Base-by-base conservation (phyloP, 2,797 vertebrate species). In the Astyanax mexicanus region DNA sequence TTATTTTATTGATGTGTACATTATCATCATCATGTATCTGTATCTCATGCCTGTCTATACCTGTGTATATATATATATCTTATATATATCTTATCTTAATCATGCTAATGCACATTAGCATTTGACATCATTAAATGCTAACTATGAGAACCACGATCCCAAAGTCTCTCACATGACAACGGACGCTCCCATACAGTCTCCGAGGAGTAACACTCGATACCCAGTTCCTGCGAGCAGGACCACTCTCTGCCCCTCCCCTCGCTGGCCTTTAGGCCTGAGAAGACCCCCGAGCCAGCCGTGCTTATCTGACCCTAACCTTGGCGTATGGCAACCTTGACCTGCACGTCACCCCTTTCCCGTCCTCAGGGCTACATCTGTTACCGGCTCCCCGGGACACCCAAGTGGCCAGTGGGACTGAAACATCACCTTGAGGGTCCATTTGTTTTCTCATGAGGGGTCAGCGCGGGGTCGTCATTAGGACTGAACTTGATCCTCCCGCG, bases 271-370 rank as follows among this genome's bases (percentile, higher is more conserved):
- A 91, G 92, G 90, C 89, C 90, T 86, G 89, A 81, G 90, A 88
- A 87, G 89, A 91, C 89, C 80, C 89, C 83, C 57, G 72, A 92
- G 90, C 87, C 91, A 92, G 90, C 87, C 85, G 77, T 89, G 93
- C 92, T 94, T 93, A 94, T 93, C 91, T 94, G 93, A 94, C 93
- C 93, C 93, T 92, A 92, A 94, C 93, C 92, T 94, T 94, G 93
- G 92, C 92, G 93, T 94, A 94, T 94, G 93, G 92, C 92, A 92
- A 93, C 93, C 93, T 94, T 94, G 93, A 94, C 93, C 93, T 86
- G 82, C 86, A 90, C 87, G 89, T 94, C 91, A 93, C 92, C 92
- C 89, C 79, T 85, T 93, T 85, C 84, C 89, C 86, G 79, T 93
- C 90, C 92, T 93, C 87, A 81, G 91, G 91, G 91, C 92, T 93